Evolutionary conservation across 2,113 vertebrate species (phyloP), one percentile per base, ranked within the genome.

Genomic region (Boulengeromyrus knoepffleri): DNA sequence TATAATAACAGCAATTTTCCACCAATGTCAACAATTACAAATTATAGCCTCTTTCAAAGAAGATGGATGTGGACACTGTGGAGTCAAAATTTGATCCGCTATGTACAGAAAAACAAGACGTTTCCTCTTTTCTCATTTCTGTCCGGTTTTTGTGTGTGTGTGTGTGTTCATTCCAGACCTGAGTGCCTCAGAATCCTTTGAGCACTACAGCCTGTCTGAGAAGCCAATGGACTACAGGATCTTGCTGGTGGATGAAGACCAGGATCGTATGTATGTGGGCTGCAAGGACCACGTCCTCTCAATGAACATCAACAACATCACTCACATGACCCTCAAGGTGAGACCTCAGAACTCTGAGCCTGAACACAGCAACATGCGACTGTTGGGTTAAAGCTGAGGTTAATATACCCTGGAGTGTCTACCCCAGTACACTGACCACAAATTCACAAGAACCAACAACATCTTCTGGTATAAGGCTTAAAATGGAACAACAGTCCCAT

Each of bases 251-350:
- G 98, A 99, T 91, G 99, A 99, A 95, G 99, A 99, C 95, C 99
- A 99, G 93, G 99, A 99, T 93, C 95, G 97, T 42, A 97, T 99
- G 95, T 99, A 99, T 0, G 97, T 99, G 94, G 99, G 99, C 94
- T 98, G 98, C 94, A 99, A 99, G 95, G 97, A 99, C 94, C 97
- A 99, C 77, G 96, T 99, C 91, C 94, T 99, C 66, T 99, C 99
- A 85, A 94, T 99, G 97, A 98, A 99, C 95, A 98, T 99, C 95
- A 99, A 99, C 94, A 99, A 99, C 93, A 98, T 99, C 95, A 99
- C 97, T 91, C 96, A 97, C 45, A 96, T 97, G 91, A 96, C 96
- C 13, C 95, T 99, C 24, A 98, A 96, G 95, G 99, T 99, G 95
- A 96, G 97, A 86, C 45, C 24, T 0, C 24, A 49, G 84, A 15